Evolutionary conservation across 2,113 vertebrate genomes (phyloP).

Genomic region (Fukomys damarensis): DNA sequence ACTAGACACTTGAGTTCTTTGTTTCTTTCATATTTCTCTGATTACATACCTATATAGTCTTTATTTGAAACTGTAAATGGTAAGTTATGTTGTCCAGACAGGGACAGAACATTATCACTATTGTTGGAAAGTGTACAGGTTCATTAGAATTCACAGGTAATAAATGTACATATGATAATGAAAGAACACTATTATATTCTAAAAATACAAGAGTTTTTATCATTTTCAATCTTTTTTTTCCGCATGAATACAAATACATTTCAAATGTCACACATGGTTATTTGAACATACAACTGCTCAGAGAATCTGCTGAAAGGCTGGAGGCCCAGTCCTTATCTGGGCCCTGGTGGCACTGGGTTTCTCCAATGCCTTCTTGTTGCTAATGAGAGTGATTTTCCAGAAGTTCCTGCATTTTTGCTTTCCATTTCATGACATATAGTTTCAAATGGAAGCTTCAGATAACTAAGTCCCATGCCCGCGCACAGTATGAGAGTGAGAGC

Average conservation of each 20-base stretch:
- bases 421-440: background rate
- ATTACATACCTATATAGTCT: background rate
- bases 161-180: background rate
- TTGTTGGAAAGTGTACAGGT: background rate
- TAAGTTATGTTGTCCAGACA: background rate
- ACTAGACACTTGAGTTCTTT: constrained; percentile 7
- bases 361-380: background rate
- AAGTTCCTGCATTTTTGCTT: background rate
- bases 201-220: background rate
- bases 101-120: background rate
- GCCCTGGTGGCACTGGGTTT: too few relatives aligned
- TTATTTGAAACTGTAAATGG: constrained; percentile 6
- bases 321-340: background rate
- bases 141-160: background rate
- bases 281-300: background rate
- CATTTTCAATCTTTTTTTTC: background rate
- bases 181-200: constrained; percentile 7
- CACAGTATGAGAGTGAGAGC: background rate
- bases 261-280: background rate
- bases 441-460: background rate
- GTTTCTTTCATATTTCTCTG: background rate
- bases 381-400: background rate
- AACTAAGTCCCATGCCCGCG: background rate
- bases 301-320: background rate
- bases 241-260: background rate